Percentiles rank a stretch among this genome's conserved stretches.
Evolutionary conservation across 2,797 vertebrate genomes (phyloP).

Genomic region (Ambastaia sidthimunki): DNA sequence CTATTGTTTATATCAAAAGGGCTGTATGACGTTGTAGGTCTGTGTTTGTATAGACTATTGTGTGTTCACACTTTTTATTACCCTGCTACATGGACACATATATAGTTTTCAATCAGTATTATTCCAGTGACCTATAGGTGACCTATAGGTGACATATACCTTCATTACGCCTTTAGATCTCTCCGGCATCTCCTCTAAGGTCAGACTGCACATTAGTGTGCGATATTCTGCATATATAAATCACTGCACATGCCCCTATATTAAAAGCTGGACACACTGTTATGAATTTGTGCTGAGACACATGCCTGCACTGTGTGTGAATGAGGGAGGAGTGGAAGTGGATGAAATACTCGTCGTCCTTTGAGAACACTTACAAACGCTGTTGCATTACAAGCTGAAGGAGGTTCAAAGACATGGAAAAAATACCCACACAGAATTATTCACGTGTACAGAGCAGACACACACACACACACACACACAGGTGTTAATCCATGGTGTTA

Average conservation of each 20-base stretch:
- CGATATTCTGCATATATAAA: slow-evolving; percentile 47
- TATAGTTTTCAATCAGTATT: background rate
- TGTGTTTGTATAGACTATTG: background rate
- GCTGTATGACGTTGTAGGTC: background rate
- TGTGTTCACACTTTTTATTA: background rate
- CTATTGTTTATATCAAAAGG: no score
- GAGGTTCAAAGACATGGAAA: slow-evolving; percentile 37
- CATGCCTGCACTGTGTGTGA: slow-evolving; percentile 35
- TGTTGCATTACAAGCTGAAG: slow-evolving; percentile 24
- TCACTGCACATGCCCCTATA: background rate
- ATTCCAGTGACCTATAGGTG: slow-evolving; percentile 17
- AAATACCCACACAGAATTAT: slow-evolving; percentile 15
- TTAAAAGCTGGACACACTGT: background rate
- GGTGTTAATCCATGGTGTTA: slow-evolving; percentile 41
- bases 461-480: background rate
- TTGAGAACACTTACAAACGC: slow-evolving; percentile 38
- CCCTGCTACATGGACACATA: background rate
- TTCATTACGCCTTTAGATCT: slow-evolving; percentile 34
- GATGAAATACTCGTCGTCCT: slow-evolving; percentile 36
- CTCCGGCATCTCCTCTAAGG: slow-evolving; percentile 42
- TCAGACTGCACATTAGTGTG: slow-evolving; percentile 57
- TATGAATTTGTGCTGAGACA: slow-evolving; percentile 36
- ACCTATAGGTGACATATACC: slow-evolving; percentile 44
- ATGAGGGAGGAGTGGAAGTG: slow-evolving; percentile 22
- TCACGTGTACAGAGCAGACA: background rate